Base-by-base conservation (phyloP, 2,888 invertebrate genomes). In the Leptogaster cylindrica region DNA sequence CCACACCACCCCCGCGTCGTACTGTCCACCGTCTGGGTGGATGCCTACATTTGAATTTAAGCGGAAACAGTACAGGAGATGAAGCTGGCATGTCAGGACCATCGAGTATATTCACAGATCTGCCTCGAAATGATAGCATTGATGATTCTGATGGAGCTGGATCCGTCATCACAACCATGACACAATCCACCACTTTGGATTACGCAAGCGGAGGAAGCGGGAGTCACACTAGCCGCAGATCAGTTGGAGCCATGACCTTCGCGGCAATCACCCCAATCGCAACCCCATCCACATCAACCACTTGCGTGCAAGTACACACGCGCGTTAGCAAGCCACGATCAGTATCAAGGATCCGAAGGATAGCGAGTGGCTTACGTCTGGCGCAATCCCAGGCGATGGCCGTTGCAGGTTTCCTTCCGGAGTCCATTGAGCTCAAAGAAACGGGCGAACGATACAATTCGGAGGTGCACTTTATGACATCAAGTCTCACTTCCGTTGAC, bases 341-440 rank as follows among this genome's bases (percentile, higher is more conserved):
- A 71, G 74, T 74, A 67, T 73, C 74, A 50, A 55, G 33, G 8
- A 65, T 73, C 77, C 85, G 82, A 78, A 87, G 83, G 76, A 84
- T 89, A 73, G 88, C 88, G 70, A 87, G 87, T 76, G 89, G 89
- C 68, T 82, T 90, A 72, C 88, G 87, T 78, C 82, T 89, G 74
- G 88, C 88, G 72, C 89, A 89, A 81, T 85, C 86, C 65, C 87
- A 89, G 82, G 88, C 88, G 68, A 88, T 89, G 85, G 89, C 89
- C 70, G 86, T 86, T 70, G 87, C 88, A 70, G 88, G 89, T 71
- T 86, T 88, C 78, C 79, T 87, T 75, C 85, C 86, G 58, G 83
- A 84, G 48, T 66, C 68, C 3, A 66, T 71, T 31, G 67, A 70
- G 6, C 61, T 44, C 0, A 27, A 16, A 27, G 16, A 41, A 27